Evolutionary conservation across 2,888 invertebrate species (phyloP).

Genomic region (Cryptus armator): DNA sequence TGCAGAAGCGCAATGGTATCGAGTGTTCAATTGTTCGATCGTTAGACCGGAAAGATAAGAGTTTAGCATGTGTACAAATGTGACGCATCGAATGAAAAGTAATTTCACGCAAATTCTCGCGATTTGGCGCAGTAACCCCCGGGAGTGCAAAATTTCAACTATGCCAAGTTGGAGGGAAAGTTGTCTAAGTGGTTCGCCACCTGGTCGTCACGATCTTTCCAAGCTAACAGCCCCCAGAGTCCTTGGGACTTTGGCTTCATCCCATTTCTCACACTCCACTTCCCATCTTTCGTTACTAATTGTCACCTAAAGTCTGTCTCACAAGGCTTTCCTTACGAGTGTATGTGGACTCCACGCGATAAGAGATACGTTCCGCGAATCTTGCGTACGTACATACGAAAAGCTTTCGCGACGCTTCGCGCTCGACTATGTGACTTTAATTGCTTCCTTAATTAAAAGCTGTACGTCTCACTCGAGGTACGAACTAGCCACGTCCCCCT

Average conservation of each 20-base stretch:
- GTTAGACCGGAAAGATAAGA: no score
- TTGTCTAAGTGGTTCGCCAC: conserved; percentile 52
- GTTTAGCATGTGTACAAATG: no score
- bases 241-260: conserved; percentile 51
- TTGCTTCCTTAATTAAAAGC: conserved; percentile 74
- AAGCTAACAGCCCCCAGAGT: conserved; percentile 44
- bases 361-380: conserved; percentile 60
- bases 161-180: conserved; percentile 30
- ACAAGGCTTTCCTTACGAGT: neutral
- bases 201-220: conserved; percentile 37
- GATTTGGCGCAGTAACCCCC: neutral
- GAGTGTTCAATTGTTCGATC: conserved; percentile 32
- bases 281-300: conserved; percentile 54
- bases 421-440: conserved; percentile 71
- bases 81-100: neutral
- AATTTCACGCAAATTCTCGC: neutral
- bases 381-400: conserved; percentile 25
- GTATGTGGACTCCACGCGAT: conserved; percentile 42
- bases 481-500: conserved; percentile 19
- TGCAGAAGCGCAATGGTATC: conserved; percentile 28
- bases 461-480: conserved; percentile 70
- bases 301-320: conserved; percentile 43
- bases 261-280: conserved; percentile 9
- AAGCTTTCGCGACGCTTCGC: conserved; percentile 44
- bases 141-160: neutral